Evolutionary conservation across 37 sponge, comb jelly and placozoan species (phyloP).

Genomic region (Halichondria panicea): DNA sequence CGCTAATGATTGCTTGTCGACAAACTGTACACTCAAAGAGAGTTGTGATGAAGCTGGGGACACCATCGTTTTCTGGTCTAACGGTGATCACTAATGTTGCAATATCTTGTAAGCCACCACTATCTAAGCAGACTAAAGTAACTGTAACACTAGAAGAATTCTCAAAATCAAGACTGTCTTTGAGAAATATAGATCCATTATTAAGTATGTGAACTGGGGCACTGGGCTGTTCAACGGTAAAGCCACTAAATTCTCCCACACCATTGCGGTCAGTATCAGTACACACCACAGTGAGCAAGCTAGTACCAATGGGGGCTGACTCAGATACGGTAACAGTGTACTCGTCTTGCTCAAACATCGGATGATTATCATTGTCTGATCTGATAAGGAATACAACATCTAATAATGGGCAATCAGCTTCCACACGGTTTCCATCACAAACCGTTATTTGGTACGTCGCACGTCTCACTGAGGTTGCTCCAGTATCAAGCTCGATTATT

Average conservation of each 20-base stretch:
- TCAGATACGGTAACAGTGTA: not conserved
- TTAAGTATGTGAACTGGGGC: too few relatives aligned
- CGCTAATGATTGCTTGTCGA: not conserved
- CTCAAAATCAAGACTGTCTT: not conserved
- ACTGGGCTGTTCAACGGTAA: not conserved
- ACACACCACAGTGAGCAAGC: not conserved
- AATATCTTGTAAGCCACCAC: not conserved
- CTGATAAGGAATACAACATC: not conserved
- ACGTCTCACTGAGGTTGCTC: not conserved
- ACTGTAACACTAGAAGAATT: not conserved
- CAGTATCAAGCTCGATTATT: not conserved
- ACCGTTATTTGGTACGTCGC: not conserved
- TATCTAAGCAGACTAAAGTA: slow-evolving; percentile 1
- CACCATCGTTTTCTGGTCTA: slow-evolving; percentile 15
- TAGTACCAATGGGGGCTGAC: not conserved
- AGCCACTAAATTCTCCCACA: not conserved
- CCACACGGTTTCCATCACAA: not conserved
- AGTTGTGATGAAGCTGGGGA: not conserved
- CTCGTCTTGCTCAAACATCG: not conserved
- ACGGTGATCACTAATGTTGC: slow-evolving; percentile 8
- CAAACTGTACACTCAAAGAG: not conserved
- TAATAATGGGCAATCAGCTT: not conserved
- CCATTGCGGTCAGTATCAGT: slow-evolving; percentile 1
- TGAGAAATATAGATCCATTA: too few relatives aligned
- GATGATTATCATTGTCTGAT: not conserved